These are phyloP conservation scores for Adrianichthys oophorus DNA, from an alignment of 2,797 vertebrate genomes.

Conservation along the genomic window DNA sequence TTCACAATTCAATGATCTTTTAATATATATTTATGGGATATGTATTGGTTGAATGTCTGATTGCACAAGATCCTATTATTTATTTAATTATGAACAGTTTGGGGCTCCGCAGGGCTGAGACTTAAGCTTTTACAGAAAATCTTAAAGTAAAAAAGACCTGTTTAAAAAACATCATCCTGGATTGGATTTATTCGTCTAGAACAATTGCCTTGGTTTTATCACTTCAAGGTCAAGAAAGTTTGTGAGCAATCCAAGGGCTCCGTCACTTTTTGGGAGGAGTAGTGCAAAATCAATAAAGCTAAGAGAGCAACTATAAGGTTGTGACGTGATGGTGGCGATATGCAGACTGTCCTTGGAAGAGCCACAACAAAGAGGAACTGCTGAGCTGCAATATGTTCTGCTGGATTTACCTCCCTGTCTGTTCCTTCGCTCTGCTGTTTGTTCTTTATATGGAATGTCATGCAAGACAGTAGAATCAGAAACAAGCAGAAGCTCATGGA, in stretches of 20 bases:
- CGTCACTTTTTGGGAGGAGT: conserved; percentile 22
- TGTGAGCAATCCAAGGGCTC: conserved; percentile 19
- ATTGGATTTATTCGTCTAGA: conserved; percentile 25
- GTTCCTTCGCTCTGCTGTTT: conserved; percentile 13
- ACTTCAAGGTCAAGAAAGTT: conserved; percentile 34
- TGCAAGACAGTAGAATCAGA: conserved; percentile 49
- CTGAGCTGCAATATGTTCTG: conserved; percentile 56
- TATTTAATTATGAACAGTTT: no score
- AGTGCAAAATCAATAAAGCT: conserved; percentile 42
- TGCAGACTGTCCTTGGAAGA: conserved; percentile 52
- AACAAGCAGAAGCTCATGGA: conserved; percentile 10
- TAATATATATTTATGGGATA: no score
- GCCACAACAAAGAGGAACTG: conserved; percentile 45
- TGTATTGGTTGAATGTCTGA: no score
- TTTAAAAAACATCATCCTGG: conserved; percentile 3
- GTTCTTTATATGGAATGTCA: conserved; percentile 48
- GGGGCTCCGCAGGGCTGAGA: no score
- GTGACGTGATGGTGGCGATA: conserved; percentile 27
- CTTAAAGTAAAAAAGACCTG: no score
- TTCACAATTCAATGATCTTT: no score
- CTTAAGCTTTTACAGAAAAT: no score
- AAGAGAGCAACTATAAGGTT: conserved; percentile 45
- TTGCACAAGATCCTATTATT: no score
- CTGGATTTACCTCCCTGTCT: conserved; percentile 40
- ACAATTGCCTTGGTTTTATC: conserved; percentile 21